phyloP scores from a whole-genome alignment of 2,113 vertebrate genomes.

The Rynchops niger region DNA sequence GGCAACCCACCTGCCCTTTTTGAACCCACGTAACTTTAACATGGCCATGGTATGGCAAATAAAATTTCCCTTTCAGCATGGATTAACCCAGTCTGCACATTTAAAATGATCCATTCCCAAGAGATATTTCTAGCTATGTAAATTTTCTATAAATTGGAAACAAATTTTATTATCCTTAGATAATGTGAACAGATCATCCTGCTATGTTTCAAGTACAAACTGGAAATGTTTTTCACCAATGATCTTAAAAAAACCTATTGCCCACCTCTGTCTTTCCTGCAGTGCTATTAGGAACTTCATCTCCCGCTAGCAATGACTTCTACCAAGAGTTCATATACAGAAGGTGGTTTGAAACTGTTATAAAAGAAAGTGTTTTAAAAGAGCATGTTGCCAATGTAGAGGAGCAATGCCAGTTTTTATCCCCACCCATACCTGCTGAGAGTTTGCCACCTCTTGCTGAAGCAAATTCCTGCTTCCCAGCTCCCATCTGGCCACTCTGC shows the following conservation, averaged over 20 bases:
- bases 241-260: background rate
- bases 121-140: background rate
- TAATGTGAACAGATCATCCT: background rate
- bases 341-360: background rate
- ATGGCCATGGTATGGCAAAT: background rate
- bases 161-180: background rate
- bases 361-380: background rate
- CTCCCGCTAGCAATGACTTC: background rate
- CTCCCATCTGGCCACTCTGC: background rate
- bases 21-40: background rate
- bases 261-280: background rate
- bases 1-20: background rate
- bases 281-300: background rate
- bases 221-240: background rate
- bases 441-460: background rate
- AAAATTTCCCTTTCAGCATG: background rate
- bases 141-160: background rate
- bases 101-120: background rate
- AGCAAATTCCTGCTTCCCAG: background rate
- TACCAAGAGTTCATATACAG: background rate
- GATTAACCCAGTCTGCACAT: background rate
- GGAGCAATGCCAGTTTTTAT: background rate
- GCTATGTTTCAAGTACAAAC: background rate
- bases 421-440: fast-evolving
- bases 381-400: background rate